Evolutionary conservation across 2,797 vertebrate genomes (phyloP), one percentile per base, ranked within the genome.

Genomic region (Leptatherina wallacei): DNA sequence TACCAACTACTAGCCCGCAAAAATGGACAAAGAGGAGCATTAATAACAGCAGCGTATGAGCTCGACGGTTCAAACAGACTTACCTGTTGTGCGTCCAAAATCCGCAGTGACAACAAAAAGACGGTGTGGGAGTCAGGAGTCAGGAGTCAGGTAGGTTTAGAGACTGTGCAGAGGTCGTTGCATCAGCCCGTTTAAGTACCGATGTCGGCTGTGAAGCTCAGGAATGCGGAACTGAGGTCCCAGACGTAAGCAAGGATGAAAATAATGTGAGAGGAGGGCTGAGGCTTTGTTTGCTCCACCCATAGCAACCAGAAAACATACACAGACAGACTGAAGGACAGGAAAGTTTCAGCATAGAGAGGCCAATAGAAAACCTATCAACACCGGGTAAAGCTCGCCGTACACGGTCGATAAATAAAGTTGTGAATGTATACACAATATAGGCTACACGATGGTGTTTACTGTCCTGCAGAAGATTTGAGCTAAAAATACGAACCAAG

Each of bases 141-240:
- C 51, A 7, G 30, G 75, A 84, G 52, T 76, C 77, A 77, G 81
- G 79, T 49, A 47, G 81, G 70, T 73, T 81, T 69, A 74, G 67
- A 73, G 91, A 94, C 93, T 88, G 92, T 60, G 58, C 73, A 38
- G 91, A 89, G 88, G 76, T 89, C 83, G 96, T 97, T 97, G 96
- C 97, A 96, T 98, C 97, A 98, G 96, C 95, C 93, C 93, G 91
- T 90, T 97, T 95, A 96, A 95, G 96, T 96, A 96, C 90, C 84
- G 92, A 89, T 88, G 88, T 52, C 70, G 85, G 90, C 93, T 91
- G 94, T 86, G 94, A 94, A 93, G 95, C 94, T 92, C 88, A 85
- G 95, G 96, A 97, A 97, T 96, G 97, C 96, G 97, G 97, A 96
- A 96, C 94, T 93, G 92, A 86, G 90, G 90, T 90, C 89, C 93